These are phyloP conservation scores for Pristionchus maxplancki DNA, from an alignment of 2,888 invertebrate genomes.

Conservation along the genomic window DNA sequence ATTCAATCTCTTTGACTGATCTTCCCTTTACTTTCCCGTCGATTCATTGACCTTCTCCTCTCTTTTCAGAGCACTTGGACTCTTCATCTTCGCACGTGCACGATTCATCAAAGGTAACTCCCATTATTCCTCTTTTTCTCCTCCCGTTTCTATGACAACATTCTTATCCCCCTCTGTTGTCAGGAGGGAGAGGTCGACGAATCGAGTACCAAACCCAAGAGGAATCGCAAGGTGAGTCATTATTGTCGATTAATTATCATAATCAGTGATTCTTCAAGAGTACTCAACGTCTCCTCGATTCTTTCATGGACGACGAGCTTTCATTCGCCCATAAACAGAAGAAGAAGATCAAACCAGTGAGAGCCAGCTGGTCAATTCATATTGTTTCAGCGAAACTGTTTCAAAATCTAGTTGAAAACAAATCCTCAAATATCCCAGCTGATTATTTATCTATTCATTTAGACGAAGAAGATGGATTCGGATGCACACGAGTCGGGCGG, in stretches of 20 bases:
- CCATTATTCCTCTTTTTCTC: background rate
- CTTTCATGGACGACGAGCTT: slow-evolving; percentile 3
- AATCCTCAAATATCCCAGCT: background rate
- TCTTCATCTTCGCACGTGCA: slow-evolving; percentile 32
- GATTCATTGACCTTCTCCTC: slow-evolving; percentile 14
- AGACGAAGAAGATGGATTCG: background rate
- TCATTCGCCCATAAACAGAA: slow-evolving; percentile 6
- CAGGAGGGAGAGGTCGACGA: slow-evolving; percentile 37
- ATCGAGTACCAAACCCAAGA: background rate
- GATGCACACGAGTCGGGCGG: slow-evolving; percentile 1
- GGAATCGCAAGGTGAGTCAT: slow-evolving; percentile 2
- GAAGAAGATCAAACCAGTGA: slow-evolving; percentile 24
- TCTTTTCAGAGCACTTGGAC: slow-evolving; percentile 5
- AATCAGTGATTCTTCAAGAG: slow-evolving; percentile 9
- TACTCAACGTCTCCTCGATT: slow-evolving; percentile 24
- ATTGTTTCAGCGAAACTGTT: background rate
- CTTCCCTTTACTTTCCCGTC: background rate
- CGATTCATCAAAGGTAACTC: slow-evolving; percentile 35
- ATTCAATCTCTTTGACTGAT: slow-evolving; percentile 23
- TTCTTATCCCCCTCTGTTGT: slow-evolving; percentile 10
- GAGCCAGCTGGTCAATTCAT: background rate
- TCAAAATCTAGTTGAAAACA: background rate
- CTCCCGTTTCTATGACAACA: slow-evolving; percentile 41
- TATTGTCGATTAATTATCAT: background rate
- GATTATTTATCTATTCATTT: background rate